phyloP scores from a whole-genome alignment of 2,797 vertebrate genomes.

The Caiman crocodilus region DNA sequence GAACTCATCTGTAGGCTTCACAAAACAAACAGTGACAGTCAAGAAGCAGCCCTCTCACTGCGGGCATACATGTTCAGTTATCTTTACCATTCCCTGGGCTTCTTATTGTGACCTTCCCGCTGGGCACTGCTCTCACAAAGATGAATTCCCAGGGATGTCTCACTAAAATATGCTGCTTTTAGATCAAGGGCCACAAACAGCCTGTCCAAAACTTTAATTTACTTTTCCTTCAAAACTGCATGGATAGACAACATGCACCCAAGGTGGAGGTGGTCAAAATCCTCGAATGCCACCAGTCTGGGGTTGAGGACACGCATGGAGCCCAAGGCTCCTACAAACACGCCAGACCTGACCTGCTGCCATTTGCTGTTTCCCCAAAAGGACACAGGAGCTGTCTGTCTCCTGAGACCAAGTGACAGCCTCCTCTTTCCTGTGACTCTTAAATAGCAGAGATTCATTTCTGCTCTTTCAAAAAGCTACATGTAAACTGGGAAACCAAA shows the following conservation, averaged over 20 bases:
- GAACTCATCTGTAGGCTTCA: conserved; percentile 92
- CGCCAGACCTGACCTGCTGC: background rate
- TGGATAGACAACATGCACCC: background rate
- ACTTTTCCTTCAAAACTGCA: background rate
- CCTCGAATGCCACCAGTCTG: background rate
- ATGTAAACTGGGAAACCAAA: background rate
- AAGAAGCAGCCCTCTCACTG: background rate
- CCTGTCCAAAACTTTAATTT: background rate
- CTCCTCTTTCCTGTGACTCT: background rate
- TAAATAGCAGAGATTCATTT: background rate
- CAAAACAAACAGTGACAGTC: conserved; percentile 45
- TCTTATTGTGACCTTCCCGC: background rate
- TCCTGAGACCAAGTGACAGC: background rate
- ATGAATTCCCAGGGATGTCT: background rate
- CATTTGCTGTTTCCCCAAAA: background rate
- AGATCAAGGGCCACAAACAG: background rate
- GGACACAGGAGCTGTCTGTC: background rate
- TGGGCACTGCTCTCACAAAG: background rate
- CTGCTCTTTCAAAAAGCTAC: background rate
- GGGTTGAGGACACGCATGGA: accelerated
- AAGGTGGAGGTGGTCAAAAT: background rate
- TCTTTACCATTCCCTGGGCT: background rate
- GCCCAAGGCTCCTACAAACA: background rate
- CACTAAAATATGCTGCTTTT: background rate
- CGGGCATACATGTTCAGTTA: background rate